Base-by-base conservation (phyloP, 2,888 invertebrate genomes). In the Xestia ashworthii region DNA sequence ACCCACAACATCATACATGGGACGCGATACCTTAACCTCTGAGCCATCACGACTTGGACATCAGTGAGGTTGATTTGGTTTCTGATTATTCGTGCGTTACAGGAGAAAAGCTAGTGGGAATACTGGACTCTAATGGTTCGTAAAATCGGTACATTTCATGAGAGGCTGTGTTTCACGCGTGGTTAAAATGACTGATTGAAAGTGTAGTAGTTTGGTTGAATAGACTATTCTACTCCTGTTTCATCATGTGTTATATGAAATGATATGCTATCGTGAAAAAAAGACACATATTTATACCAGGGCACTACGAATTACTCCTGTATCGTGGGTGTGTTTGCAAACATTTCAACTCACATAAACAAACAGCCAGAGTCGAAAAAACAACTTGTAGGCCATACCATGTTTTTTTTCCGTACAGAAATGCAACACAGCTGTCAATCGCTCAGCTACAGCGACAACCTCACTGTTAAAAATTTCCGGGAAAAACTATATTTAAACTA, bases 61-160 rank as follows among this genome's bases (percentile, higher is more conserved):
- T 32, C 32, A 32, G 32, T 32, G 3, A 32, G 9, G 32, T 32
- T 38, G 60, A 60, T 60, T 60, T 60, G 19, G 32, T 19, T 60
- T 64, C 8, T 48, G 16, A 46, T 16, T 38, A 32, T 41, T 64
- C 25, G 0, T 74, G 62, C 48, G 44, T 48, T 22, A 22, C 16
- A 48, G 22, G 32, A 44, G 14, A 66, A 58, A 22, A 65, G 44
- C 5, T 50, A 71, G 22, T 60, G 16, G 53, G 19, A 65, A 65
- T 44, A 44, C 65, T 14, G n/a, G 5, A 44, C n/a, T 25, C 16
- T 44, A 79, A 71, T 67, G 60, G 46, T 67, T 79, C 58, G 44
- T 66, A 38, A 80, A 65, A 55, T 60, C 38, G 44, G n/a, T 46
- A 22, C 38, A 38, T 25, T 48, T 16, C 11, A 6, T 48, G 44